Base-by-base conservation (phyloP, 2,797 vertebrate genomes). In the Xyrichtys novacula region DNA sequence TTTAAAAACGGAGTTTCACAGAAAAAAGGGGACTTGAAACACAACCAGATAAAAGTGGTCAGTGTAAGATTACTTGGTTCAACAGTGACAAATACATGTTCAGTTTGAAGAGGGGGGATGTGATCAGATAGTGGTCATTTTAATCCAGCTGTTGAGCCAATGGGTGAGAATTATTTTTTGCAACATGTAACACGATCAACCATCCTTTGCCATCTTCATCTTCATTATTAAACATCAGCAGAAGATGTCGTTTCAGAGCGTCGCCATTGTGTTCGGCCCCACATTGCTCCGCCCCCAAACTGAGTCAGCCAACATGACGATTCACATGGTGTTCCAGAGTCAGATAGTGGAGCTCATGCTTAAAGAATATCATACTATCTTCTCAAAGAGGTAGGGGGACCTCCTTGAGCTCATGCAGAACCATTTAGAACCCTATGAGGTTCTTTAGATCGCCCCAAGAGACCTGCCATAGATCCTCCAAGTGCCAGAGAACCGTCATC, bases 311-410 rank as follows among this genome's bases (percentile, higher is more conserved):
- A 96, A 93, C 85, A 95, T 98, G 92, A 95, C 97, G 8, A 80
- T 97, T 89, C 92, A 96, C 86, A 97, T 97, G 96, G 95, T 97
- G 43, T 98, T 96, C 91, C 97, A 99, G 94, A 98, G 96, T 89
- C 97, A 97, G 89, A 96, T 98, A 19, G 96, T 98, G 70, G 97
- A 98, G 80, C 94, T 96, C 65, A 88, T 98, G 74, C 95, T 98
- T 50, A 95, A 92, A n/a, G 92, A 96, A 57, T 96, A 91, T 64
- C 43, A 81, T 0, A 83, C 85, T 1, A 76, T 98, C 84, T 99
- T 98, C 66, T 74, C 90, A 72, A 93, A 93, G 89, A 76, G 0
- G 0, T 76, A 83, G 38, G 26, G 11, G 20, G 17, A 42, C 26
- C 43, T 53, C 34, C 22, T 17, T 16, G 23, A 47, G 5, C 15